Base-by-base conservation (phyloP, 35 echinoderm and acorn worm species). In the Apostichopus parvimensis region DNA sequence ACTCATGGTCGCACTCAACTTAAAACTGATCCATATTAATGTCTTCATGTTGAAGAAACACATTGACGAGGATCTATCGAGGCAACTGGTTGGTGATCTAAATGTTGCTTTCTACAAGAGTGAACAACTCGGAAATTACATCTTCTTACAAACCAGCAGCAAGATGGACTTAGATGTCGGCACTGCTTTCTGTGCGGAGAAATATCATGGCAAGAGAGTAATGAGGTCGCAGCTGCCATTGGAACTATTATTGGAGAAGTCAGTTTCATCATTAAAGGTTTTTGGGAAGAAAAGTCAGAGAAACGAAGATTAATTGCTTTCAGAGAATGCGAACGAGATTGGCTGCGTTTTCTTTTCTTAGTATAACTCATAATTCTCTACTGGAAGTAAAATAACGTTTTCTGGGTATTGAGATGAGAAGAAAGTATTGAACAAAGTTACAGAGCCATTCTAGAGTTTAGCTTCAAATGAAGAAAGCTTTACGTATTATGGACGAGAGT, bases 1-100 rank as follows among this genome's bases (percentile, higher is more conserved):
- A 23, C 18, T 25, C 10, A 34, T 79, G 78, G 78, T 25, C 24
- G 24, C 24, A 25, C 24, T 25, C 24, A 25, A 25, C 24, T 25
- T 25, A 25, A 25, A 25, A 79, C 23, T 79, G 25, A 10, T 11
- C 52, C 78, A 79, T 52, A 79, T 25, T 25, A 79, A 79, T 34
- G 52, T 79, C 18, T 79, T 79, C 6, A 79, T 79, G 78, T 34
- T 25, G 23, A 26, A 79, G 78, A 79, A 79, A 79, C n/a, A 79
- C 23, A 25, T 79, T 79, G 23, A 79, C 23, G 78, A 79, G 52
- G 25, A 25, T 23, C 52, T 79, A 25, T 79, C 78, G 25, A 22
- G 0, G 78, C 78, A 79, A 52, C 12, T 79, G 12, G 18, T 2
- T 34, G 78, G 78, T 26, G 6, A 79, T 28, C 78, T 79, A 28